Conservation (phyloP, 2,888 invertebrate genomes). For the Harpagoxenus sublaevis region DNA sequence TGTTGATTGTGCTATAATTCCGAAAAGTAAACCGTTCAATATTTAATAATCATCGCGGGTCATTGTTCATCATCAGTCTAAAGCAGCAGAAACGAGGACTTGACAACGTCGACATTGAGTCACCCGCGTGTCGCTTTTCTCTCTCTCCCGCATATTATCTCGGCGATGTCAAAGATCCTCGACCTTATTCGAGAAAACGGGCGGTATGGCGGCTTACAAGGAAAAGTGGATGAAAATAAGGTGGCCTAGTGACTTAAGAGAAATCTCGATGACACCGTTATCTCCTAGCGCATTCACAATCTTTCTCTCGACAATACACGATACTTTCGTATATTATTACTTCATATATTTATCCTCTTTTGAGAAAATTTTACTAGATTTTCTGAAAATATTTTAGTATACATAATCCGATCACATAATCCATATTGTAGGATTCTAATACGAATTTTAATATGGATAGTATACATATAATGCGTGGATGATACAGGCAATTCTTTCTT, state of each 20-base stretch:
- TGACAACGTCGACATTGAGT: conserved; percentile 63
- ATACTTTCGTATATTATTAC: neutral
- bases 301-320: neutral
- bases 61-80: conserved; percentile 14
- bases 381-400: neutral
- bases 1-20: neutral
- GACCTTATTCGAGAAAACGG: conserved; percentile 51
- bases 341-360: neutral
- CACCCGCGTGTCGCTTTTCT: conserved; percentile 24
- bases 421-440: neutral
- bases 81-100: conserved; percentile 66
- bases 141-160: conserved; percentile 6
- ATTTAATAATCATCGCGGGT: neutral
- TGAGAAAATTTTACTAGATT: neutral
- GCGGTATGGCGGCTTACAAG: conserved; percentile 54
- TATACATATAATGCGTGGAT: neutral
- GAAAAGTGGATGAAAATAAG: conserved; percentile 63
- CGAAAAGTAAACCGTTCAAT: neutral
- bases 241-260: conserved; percentile 57
- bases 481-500: neutral
- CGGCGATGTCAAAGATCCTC: conserved; percentile 62
- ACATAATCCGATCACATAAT: neutral
- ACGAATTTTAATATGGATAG: neutral
- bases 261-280: conserved; percentile 60
- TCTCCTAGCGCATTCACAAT: conserved; percentile 6